phyloP scores from a whole-genome alignment of 2,797 vertebrate species.

The Alcedo atthis region DNA sequence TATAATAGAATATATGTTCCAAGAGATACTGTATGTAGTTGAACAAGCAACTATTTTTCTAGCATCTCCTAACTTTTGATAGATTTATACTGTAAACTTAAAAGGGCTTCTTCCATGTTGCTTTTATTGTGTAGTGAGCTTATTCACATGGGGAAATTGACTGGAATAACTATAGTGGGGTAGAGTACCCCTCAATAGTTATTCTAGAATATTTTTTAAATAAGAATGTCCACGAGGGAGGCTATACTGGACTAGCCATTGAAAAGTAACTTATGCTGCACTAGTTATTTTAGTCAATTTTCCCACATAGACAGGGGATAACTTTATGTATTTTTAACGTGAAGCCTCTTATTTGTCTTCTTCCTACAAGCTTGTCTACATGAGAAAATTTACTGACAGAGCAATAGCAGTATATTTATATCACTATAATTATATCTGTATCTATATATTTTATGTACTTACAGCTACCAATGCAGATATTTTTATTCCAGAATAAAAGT shows the following conservation, averaged over 20 bases:
- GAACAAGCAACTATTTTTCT: neutral
- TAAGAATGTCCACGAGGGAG: neutral
- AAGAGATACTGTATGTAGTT: neutral
- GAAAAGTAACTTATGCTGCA: neutral
- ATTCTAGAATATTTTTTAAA: neutral
- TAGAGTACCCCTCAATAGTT: neutral
- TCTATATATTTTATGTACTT: neutral
- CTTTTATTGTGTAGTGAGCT: neutral
- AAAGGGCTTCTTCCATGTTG: neutral
- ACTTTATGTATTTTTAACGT: neutral
- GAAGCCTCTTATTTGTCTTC: neutral
- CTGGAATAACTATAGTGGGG: neutral
- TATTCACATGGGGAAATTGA: neutral
- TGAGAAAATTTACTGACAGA: neutral
- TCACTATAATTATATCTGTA: conserved; percentile 3
- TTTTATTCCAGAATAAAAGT: conserved; percentile 28
- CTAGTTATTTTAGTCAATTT: neutral
- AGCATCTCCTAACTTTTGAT: neutral
- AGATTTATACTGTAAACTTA: neutral
- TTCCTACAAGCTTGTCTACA: neutral
- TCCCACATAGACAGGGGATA: neutral
- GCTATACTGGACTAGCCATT: neutral
- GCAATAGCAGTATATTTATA: neutral
- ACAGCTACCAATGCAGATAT: neutral
- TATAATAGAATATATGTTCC: neutral